A percentile compares a stretch with the other conserved stretches of the same genome.
phyloP scores from a whole-genome alignment of 1,140 invertebrate species.

The Hyles euphorbiae region DNA sequence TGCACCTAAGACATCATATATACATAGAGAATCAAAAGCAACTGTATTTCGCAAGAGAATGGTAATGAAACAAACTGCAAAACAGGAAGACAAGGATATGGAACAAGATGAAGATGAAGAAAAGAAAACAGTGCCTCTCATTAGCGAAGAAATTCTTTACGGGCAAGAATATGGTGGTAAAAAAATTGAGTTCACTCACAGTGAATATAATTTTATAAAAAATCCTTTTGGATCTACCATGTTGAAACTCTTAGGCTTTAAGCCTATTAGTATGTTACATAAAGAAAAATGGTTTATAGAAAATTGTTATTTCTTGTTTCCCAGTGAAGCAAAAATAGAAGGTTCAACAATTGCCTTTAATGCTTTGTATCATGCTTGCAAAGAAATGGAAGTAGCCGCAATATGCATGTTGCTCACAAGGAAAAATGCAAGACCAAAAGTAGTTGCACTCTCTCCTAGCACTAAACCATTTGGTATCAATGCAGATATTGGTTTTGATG shows the following conservation, averaged over 20 bases:
- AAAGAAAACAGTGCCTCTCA: constrained; percentile 43
- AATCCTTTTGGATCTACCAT: constrained; percentile 61
- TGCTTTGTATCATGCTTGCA: constrained; percentile 58
- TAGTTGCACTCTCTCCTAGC: constrained; percentile 55
- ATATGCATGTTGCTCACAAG: constrained; percentile 57
- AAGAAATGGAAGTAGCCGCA: constrained; percentile 46
- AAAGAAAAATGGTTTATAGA: constrained; percentile 68
- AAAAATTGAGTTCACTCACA: constrained; percentile 50
- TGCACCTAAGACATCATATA: constrained; percentile 41
- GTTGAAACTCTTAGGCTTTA: constrained; percentile 64
- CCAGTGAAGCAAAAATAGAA: constrained; percentile 59
- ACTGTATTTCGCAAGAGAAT: constrained; percentile 47
- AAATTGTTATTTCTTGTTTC: constrained; percentile 57
- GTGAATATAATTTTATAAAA: constrained; percentile 51
- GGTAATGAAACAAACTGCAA: constrained; percentile 42
- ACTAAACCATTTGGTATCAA: constrained; percentile 43
- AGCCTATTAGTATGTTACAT: constrained; percentile 44
- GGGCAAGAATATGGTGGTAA: constrained; percentile 55
- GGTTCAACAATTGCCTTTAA: constrained; percentile 60
- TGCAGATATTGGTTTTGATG: constrained; percentile 61
- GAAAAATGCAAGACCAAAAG: constrained; percentile 50
- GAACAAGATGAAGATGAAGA: constrained; percentile 32
- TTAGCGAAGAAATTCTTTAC: constrained; percentile 54
- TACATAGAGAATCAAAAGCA: constrained; percentile 53
- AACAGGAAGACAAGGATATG: constrained; percentile 25